Conservation (phyloP, 2,888 invertebrate species). For the Danaus chrysippus region DNA sequence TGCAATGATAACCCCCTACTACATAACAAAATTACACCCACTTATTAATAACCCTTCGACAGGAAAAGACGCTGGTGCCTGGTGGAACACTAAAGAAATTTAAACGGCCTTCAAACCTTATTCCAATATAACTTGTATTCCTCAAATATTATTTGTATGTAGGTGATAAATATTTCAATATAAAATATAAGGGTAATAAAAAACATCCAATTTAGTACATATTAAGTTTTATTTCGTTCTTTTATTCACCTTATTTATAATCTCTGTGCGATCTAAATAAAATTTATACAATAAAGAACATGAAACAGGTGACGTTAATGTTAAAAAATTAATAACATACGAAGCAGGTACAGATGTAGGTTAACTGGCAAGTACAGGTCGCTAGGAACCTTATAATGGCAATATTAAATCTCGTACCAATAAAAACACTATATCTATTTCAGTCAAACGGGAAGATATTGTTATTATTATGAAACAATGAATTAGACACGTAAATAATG, state of each 20-base stretch:
- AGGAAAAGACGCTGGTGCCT: too few relatives aligned
- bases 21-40: too few relatives aligned
- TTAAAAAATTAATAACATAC: neutral
- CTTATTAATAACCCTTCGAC: too few relatives aligned
- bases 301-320: slow-evolving; percentile 6
- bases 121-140: too few relatives aligned
- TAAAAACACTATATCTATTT: slow-evolving; percentile 40
- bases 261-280: slow-evolving; percentile 13
- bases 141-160: too few relatives aligned
- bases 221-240: slow-evolving; percentile 9
- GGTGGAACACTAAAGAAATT: too few relatives aligned
- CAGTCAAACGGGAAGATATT: slow-evolving; percentile 58
- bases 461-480: neutral
- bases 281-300: neutral
- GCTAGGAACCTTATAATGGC: slow-evolving; percentile 13
- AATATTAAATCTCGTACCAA: slow-evolving; percentile 42
- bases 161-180: too few relatives aligned
- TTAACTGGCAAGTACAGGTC: slow-evolving; percentile 2
- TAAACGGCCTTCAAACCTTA: too few relatives aligned
- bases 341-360: slow-evolving; percentile 8
- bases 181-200: too few relatives aligned
- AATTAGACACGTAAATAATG: neutral
- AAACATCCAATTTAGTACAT: too few relatives aligned
- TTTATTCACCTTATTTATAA: slow-evolving; percentile 10
- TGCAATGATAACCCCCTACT: too few relatives aligned